Evolutionary conservation across 1,140 invertebrate species (phyloP), one percentile per base, ranked within the genome.

Genomic region (Anastatus disparis): DNA sequence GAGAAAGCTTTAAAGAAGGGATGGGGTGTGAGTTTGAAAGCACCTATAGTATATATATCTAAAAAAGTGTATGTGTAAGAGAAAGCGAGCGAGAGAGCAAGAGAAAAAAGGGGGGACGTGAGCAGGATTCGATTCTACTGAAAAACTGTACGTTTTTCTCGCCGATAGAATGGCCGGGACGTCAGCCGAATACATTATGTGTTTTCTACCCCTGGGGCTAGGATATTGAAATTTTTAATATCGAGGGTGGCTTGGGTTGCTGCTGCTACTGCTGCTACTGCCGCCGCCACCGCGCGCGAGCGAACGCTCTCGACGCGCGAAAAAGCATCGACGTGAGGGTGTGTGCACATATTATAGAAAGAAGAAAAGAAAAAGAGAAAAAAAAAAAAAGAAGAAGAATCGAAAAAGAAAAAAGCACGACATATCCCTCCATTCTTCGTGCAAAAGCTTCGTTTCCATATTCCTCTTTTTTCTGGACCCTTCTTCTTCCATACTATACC

Each of bases 201-300:
- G 83, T 85, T 85, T 85, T 84, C 82, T 79, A 84, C 83, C 83
- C 84, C 82, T 84, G 83, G 83, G 84, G 83, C 84, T 81, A 84
- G 82, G 83, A 86, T 86, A 86, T 86, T 86, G 84, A 85, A 86
- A 86, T 84, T 86, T 86, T 86, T 86, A 85, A 85, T 86, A 86
- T 85, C 81, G 82, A 81, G 81, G 82, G 75, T 79, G 81, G 78
- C 50, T 58, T 27, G 12, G 9, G 27, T 22, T 31, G 17, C 38
- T 31, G 42, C 74, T 70, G 70, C 24, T 46, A 15, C 6, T 46
- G 44, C 44, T 20, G 20, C 4, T 46, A 48, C 15, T 26, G 55
- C 27, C 31, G 17, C 20, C 46, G 61, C 61, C 26, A 24, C 15
- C 24, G 50, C 50, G 24, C 6, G 15, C 6, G 29, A 3, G 29